Evolutionary conservation across 2,113 vertebrate species (phyloP).

Genomic region (Ctenodactylus gundi): DNA sequence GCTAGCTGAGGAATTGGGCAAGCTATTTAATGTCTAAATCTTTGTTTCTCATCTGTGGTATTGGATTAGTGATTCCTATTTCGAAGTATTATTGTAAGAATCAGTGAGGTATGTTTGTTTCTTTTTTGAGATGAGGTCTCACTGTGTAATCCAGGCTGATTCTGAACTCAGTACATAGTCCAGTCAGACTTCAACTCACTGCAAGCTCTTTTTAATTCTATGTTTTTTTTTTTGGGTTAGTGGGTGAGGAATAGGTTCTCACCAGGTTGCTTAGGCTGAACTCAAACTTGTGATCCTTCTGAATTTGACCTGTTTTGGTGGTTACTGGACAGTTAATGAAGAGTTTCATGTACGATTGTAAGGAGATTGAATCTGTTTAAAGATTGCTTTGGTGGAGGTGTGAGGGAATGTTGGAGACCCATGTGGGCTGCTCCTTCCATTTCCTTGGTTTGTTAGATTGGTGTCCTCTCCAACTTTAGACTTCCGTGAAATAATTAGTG

Average conservation of each 20-base stretch:
- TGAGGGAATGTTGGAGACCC: background rate
- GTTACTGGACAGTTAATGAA: background rate
- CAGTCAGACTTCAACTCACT: too few species aligned
- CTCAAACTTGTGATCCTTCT: too few species aligned
- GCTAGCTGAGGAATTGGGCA: too few species aligned
- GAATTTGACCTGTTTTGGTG: background rate
- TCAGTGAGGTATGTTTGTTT: background rate
- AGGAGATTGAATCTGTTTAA: background rate
- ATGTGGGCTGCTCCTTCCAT: background rate
- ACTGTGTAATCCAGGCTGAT: too few species aligned
- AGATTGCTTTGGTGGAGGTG: background rate
- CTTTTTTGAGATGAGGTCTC: too few species aligned
- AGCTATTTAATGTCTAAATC: background rate
- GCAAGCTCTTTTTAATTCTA: too few species aligned
- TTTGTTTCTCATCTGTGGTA: constrained; percentile 31
- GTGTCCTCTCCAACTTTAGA: background rate
- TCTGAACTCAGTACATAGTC: too few species aligned
- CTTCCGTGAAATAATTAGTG: background rate
- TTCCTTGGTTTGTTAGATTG: background rate
- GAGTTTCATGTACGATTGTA: background rate
- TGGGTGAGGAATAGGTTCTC: too few species aligned
- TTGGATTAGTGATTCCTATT: background rate
- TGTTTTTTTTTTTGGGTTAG: too few species aligned
- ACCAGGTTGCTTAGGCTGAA: too few species aligned
- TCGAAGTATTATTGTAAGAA: constrained; percentile 8